Evolutionary conservation across 2,888 invertebrate genomes (phyloP), one percentile per base, ranked within the genome.

Genomic region (Eustalomyia histrio): DNA sequence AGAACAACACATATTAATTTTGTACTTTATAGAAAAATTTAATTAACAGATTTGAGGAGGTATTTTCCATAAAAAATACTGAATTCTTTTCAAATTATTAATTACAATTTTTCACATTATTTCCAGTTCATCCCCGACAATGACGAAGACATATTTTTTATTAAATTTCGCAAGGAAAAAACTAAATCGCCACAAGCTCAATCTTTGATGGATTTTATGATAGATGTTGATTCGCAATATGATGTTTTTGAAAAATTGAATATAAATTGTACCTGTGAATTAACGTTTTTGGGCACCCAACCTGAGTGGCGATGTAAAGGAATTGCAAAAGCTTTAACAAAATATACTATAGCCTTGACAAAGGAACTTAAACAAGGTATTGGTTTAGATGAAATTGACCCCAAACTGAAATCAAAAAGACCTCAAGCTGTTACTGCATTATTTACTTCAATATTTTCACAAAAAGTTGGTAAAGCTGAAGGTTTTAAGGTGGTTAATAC

Each of bases 281-380:
- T 95, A 16, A 94, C 94, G 94, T 95, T 95, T 83, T 84, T 95
- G 24, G 93, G 91, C 0, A 94, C 94, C 0, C 85, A 92, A 4
- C 91, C 91, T 0, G 90, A 92, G 24, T 92, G 92, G 81, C 91
- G 92, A 72, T 85, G 89, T 0, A 90, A 90, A 14, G 92, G 92
- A 14, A 91, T 95, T 14, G 94, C 90, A 0, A 91, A 87, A 10
- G 86, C 92, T 14, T 85, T 95, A 12, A 90, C 91, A 61, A 90
- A 92, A 83, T 89, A 91, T 1, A 92, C 94, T 0, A 88, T 94
- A 60, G 91, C 93, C 57, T 83, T 94, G 1, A 92, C 92, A 0
- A 91, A 87, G 72, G 90, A 90, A 73, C 83, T 92, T 0, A 89
- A 88, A 80, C 83, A 89, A 14, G 92, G 92, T 0, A 90, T 91